Evolutionary conservation across 2,888 invertebrate genomes (phyloP), one percentile per base, ranked within the genome.

Genomic region (Trissolcus japonicus): DNA sequence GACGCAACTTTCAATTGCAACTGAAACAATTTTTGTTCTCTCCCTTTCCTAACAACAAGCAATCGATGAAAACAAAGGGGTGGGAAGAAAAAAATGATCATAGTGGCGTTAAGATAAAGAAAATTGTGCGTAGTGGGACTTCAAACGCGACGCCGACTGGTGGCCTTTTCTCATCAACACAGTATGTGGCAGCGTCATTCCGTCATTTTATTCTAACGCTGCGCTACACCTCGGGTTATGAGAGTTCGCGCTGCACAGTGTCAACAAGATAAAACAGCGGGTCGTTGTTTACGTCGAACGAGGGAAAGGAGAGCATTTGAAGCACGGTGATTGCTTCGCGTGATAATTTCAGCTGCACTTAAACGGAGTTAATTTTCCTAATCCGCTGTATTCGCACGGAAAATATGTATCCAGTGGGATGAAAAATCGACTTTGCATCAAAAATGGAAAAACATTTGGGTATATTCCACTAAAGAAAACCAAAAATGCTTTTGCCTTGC

Each of bases 191-290:
- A 59, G 59, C 51, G 57, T 51, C 53, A 40, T 48, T 56, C 56
- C 50, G 53, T 63, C 57, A 51, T 57, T 56, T 63, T 63, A 63
- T 71, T 71, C 63, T 63, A 63, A 55, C 41, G 71, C 57, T 56
- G 56, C 17, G 69, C 56, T 69, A 69, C 35, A 35, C 50, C 62
- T 69, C 62, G 69, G 59, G 60, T 35, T 60, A 60, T 29, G 35
- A 35, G 35, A 35, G 56, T 48, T 69, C 62, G 56, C 61, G 9
- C 69, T 21, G 40, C 63, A 57, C 71, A 56, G 56, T 71, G 72
- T 72, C 63, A 59, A 59, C 56, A 72, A 59, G 59, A 59, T 72
- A 72, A 72, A 72, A 72, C 72, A 72, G 72, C 72, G 59, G 63
- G 73, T 54, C 29, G 65, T 55, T 65, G 63, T 65, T 73, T 65